These are phyloP conservation scores for Macquaria australasica DNA, from an alignment of 2,113 vertebrate species.

Conservation along the genomic window DNA sequence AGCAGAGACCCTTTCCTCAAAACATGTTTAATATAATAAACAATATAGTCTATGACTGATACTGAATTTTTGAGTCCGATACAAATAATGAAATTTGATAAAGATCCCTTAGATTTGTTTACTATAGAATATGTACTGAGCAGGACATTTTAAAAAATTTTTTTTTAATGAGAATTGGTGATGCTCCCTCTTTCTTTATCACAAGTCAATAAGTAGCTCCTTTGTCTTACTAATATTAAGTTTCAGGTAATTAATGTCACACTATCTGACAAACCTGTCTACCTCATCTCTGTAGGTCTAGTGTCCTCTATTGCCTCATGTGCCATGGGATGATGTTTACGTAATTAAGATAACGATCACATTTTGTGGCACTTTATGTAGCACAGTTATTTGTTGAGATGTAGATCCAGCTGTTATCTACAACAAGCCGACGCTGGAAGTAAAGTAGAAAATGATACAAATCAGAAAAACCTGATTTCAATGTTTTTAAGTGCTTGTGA, in stretches of 20 bases:
- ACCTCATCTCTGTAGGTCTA: neutral
- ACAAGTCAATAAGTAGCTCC: neutral
- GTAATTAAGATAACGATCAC: neutral
- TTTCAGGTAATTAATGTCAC: neutral
- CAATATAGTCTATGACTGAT: neutral
- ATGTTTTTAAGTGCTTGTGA: neutral
- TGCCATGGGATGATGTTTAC: neutral
- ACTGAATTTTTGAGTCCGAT: neutral
- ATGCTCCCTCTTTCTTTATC: no score
- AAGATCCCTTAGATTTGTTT: no score
- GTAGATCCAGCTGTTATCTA: neutral
- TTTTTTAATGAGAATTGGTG: neutral
- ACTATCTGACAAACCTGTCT: neutral
- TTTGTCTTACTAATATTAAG: neutral
- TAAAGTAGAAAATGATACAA: neutral
- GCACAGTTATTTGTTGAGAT: neutral
- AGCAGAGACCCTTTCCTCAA: no score
- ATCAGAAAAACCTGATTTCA: no score
- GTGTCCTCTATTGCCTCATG: neutral
- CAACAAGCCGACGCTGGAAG: neutral
- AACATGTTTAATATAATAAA: neutral
- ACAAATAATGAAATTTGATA: neutral
- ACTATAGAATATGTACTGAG: no score
- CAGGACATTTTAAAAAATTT: no score
- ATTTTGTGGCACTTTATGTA: neutral